Conservation (phyloP, 1,140 invertebrate genomes). For the Pogonus chalceus region DNA sequence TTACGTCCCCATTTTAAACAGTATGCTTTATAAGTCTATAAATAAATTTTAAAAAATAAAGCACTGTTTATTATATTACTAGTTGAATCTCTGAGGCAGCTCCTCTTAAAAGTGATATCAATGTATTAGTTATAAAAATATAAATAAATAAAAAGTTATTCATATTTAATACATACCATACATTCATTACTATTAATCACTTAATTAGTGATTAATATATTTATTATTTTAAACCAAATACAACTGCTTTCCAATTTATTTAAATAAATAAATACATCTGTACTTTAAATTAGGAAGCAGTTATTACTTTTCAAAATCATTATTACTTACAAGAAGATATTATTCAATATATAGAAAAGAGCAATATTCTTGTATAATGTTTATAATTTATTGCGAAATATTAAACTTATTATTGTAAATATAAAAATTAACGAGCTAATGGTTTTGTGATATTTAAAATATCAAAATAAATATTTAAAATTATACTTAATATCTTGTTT, state of each 20-base stretch:
- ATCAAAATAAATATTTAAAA: constrained; percentile 16
- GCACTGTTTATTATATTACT: constrained; percentile 1
- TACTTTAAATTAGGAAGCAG: too few species aligned
- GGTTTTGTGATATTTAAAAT: constrained; percentile 7
- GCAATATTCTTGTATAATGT: constrained; percentile 6
- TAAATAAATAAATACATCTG: too few species aligned
- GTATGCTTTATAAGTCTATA: too few species aligned
- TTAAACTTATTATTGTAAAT: neutral
- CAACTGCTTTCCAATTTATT: too few species aligned
- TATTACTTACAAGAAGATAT: too few species aligned
- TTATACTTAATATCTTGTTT: neutral
- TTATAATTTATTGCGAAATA: constrained; percentile 1
- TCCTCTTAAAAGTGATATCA: neutral
- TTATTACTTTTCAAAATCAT: too few species aligned
- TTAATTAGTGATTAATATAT: too few species aligned
- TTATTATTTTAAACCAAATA: too few species aligned
- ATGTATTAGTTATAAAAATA: constrained; percentile 1
- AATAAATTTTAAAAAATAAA: too few species aligned
- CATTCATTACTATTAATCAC: too few species aligned
- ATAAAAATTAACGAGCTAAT: neutral
- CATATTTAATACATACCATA: neutral
- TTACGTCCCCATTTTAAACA: too few species aligned
- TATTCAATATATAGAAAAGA: too few species aligned
- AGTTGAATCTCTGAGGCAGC: neutral
- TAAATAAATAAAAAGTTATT: neutral